Base-by-base conservation (phyloP, 2,888 invertebrate species). In the Mythimna impura region DNA sequence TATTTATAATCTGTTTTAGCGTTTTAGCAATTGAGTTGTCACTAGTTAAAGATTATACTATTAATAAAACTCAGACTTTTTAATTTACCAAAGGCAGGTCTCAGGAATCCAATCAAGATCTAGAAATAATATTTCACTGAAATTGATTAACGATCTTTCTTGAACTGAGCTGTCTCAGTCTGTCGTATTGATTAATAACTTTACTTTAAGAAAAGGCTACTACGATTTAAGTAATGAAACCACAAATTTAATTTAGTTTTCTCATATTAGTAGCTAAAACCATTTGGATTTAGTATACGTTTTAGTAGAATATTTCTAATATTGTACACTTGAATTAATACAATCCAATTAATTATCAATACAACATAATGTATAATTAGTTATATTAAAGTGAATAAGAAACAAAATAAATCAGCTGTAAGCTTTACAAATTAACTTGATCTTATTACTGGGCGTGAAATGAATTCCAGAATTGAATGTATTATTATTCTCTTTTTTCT, bases 61-160 rank as follows among this genome's bases (percentile, higher is more conserved):
- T 36, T 61, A 62, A 72, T 55, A 22, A 34, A 12, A 66, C 12
- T 14, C 22, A n/a, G 5, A 58, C 25, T 54, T 73, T 66, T 69
- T 54, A 70, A 77, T 71, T 66, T 43, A 60, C 25, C 3, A 70
- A 57, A 71, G 14, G 30, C 20, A 70, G 66, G 17, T 73, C 50
- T 71, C 36, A 54, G 30, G 36, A 76, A 61, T 72, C 54, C 57
- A 66, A 78, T 80, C 63, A 69, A 69, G 52, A 73, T 65, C 71
- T 73, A 79, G 65, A 74, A 74, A 76, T 76, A 78, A 74, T 76
- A 80, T 80, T 85, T 66, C 76, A 64, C 71, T 73, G 60, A 73
- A 71, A 87, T 86, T 83, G 81, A 87, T 89, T 84, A 75, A 76
- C 62, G 73, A 81, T 73, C 72, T 60, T 57, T 66, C 75, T 64